Evolutionary conservation across 2,113 vertebrate genomes (phyloP), one percentile per base, ranked within the genome.

Genomic region (Speoplatyrhinus poulsoni): DNA sequence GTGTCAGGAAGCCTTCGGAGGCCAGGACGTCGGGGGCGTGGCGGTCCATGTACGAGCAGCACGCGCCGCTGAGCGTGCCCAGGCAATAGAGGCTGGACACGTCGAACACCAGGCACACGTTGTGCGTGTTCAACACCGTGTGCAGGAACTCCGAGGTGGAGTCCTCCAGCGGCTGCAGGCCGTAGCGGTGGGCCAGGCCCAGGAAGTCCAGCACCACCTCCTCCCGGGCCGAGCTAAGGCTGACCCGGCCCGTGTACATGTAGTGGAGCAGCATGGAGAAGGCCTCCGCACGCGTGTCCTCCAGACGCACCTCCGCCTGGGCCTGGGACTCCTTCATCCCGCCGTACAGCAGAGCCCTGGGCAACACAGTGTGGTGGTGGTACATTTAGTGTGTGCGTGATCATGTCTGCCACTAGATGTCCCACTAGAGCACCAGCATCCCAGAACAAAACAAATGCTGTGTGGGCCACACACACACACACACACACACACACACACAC

Each of bases 261-360:
- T 99, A 99, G 73, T 95, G 93, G 19, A 99, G 88, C 48, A 99
- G 91, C 96, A 99, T 98, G 0, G 95, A 93, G 89, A 99, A 99
- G 5, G 98, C 96, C 77, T 99, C 98, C 0, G 95, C 94, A 8
- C 94, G 95, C 0, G 97, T 99, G 82, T 99, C 97, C 76, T 96
- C 92, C 70, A 99, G 90, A 79, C 92, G 91, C 80, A 99, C 97
- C 92, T 99, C 98, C 0, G 96, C 96, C 90, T 98, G 95, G 0
- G 96, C 95, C 80, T 93, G 95, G 61, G 97, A 98, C 86, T 99
- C 98, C 78, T 95, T 94, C 96, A 99, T 98, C 32, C 98, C 98
- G 0, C 98, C 97, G 3, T 97, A 99, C 3, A 99, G 77, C 72
- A 99, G 83, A 2, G 98, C 98, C 87, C 98, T 99, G 46, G 79